phyloP scores from a whole-genome alignment of 2,888 invertebrate genomes.

The Pseudococcus longispinus region DNA sequence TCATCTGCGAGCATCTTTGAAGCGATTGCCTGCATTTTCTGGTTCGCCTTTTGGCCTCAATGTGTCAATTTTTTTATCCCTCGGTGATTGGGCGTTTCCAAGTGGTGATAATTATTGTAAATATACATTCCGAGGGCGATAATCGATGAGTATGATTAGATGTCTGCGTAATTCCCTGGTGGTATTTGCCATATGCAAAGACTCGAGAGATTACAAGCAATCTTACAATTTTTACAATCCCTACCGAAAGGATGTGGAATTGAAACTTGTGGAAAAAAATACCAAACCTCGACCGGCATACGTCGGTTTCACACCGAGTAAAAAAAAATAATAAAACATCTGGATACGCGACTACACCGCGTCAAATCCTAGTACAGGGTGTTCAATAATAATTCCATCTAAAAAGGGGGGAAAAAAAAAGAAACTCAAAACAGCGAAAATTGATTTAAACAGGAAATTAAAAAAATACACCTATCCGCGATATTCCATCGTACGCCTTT shows the following conservation, averaged over 20 bases:
- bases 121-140: background rate
- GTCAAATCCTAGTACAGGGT: background rate
- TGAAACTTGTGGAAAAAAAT: background rate
- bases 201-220: background rate
- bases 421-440: background rate
- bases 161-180: background rate
- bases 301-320: background rate
- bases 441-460: constrained; percentile 27
- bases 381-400: background rate
- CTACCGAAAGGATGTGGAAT: background rate
- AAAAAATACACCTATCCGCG: background rate
- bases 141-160: background rate
- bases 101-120: too few relatives aligned
- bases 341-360: background rate
- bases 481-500: background rate
- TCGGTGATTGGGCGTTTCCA: background rate
- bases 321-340: background rate
- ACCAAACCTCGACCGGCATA: background rate
- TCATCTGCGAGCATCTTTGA: too few relatives aligned
- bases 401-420: background rate
- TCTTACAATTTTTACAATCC: background rate
- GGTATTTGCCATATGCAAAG: background rate
- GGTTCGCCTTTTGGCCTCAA: background rate
- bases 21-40: background rate
- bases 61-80: background rate